Percentiles rank a stretch among this genome's conserved stretches.
These are phyloP conservation scores for Micromys minutus DNA, from an alignment of 2,113 vertebrate genomes.

Conservation along the genomic window DNA sequence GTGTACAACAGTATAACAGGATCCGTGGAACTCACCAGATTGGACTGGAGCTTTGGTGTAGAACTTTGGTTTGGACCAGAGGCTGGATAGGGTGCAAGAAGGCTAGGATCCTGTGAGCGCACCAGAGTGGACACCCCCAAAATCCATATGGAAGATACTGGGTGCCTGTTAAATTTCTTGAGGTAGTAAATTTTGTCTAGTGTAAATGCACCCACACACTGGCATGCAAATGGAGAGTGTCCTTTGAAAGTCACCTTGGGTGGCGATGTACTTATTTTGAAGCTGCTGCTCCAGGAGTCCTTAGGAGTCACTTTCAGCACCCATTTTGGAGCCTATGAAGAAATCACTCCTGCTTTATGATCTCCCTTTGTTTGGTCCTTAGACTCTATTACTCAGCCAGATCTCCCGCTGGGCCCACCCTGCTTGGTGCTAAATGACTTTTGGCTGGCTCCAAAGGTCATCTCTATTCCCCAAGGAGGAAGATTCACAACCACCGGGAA, in stretches of 20 bases:
- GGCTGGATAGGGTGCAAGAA: too few species aligned
- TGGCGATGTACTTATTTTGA: not conserved
- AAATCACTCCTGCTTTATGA: constrained; percentile 58
- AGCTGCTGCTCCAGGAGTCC: not conserved
- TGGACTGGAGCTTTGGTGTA: not conserved
- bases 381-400: constrained; percentile 7
- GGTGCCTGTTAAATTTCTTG: not conserved
- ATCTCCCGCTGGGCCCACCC: not conserved
- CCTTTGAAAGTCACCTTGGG: constrained; percentile 32
- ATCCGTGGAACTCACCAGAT: not conserved
- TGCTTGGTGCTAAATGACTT: constrained; percentile 63
- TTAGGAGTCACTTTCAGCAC: not conserved
- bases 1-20: not conserved
- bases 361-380: constrained; percentile 42
- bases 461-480: constrained; percentile 54
- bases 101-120: not conserved
- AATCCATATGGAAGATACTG: not conserved
- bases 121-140: not conserved
- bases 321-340: not conserved
- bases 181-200: constrained; percentile 9
- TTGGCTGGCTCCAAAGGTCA: constrained; percentile 69
- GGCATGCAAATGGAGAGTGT: not conserved
- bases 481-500: constrained; percentile 74
- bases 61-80: not conserved
- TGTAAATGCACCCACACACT: not conserved